Evolutionary conservation across 2,888 invertebrate genomes (phyloP), one percentile per base, ranked within the genome.

Genomic region (Brenthis hecate): DNA sequence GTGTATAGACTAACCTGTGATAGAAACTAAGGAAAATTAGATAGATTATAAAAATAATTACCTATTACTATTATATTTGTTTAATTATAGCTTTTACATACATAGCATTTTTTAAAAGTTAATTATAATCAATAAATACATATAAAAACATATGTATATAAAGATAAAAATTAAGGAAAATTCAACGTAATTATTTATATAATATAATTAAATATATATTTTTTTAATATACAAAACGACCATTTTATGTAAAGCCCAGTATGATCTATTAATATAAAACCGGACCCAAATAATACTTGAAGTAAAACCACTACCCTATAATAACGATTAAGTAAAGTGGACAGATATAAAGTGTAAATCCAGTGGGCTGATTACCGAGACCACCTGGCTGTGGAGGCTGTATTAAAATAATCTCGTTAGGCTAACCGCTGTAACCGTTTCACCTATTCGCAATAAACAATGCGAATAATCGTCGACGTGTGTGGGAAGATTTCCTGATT

Each of bases 321-420:
- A 78, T 73, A 74, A 69, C 74, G 76, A 80, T 85, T 84, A 83
- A 78, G 72, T 72, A 69, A 80, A 84, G 76, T 80, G 78, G 79
- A 74, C 77, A 77, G 72, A 73, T 75, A 74, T 76, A 78, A 75
- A 77, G 77, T 77, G 76, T 79, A 80, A 78, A 79, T 81, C 61
- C 60, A 78, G 75, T 75, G 73, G 72, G 64, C 66, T 73, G 71
- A 76, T 75, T 73, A 75, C 75, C 16, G 65, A 66, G 76, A 76
- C 77, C 77, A 78, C 77, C 78, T 69, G 74, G 74, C 71, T 72
- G 75, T 74, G 70, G 74, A 75, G 76, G 76, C 76, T 76, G 74
- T 76, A 74, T 76, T 76, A 76, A 76, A 77, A 73, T 73, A 76
- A 69, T 71, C 69, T 71, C 64, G 64, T 66, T 75, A 74, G 73